phyloP scores from a whole-genome alignment of 2,888 invertebrate species.

The Sinopyrophorus schimmeli region DNA sequence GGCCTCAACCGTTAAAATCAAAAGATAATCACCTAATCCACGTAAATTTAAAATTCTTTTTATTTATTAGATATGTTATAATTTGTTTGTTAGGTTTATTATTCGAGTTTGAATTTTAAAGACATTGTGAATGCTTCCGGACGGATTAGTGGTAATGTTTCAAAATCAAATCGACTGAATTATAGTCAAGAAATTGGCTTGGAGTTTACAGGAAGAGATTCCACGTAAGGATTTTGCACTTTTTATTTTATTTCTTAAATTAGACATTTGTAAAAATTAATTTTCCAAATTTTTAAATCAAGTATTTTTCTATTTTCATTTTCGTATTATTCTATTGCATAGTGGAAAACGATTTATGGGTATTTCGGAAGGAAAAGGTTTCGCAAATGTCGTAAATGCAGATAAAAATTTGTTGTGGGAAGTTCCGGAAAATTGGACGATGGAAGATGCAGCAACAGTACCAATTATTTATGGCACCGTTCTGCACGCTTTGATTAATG shows the following conservation, averaged over 20 bases:
- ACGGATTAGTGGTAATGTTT: constrained; percentile 75
- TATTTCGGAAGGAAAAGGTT: constrained; percentile 60
- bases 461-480: constrained; percentile 70
- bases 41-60: constrained; percentile 24
- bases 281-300: no score
- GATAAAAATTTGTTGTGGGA: constrained; percentile 63
- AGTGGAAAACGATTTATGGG: constrained; percentile 70
- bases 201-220: constrained; percentile 64
- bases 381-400: constrained; percentile 64
- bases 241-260: background rate
- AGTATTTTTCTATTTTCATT: no score
- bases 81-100: constrained; percentile 67
- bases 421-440: constrained; percentile 71
- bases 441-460: constrained; percentile 75
- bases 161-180: constrained; percentile 62
- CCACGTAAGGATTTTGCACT: background rate
- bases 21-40: constrained; percentile 33
- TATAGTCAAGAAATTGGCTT: constrained; percentile 66
- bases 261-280: no score
- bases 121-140: constrained; percentile 95
- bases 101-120: constrained; percentile 87
- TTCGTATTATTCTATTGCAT: constrained; percentile 12
- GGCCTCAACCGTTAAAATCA: no score
- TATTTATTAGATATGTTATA: background rate
- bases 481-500: constrained; percentile 58